Evolutionary conservation across 2,113 vertebrate genomes (phyloP).

Genomic region (Cricetomys ansorgei): DNA sequence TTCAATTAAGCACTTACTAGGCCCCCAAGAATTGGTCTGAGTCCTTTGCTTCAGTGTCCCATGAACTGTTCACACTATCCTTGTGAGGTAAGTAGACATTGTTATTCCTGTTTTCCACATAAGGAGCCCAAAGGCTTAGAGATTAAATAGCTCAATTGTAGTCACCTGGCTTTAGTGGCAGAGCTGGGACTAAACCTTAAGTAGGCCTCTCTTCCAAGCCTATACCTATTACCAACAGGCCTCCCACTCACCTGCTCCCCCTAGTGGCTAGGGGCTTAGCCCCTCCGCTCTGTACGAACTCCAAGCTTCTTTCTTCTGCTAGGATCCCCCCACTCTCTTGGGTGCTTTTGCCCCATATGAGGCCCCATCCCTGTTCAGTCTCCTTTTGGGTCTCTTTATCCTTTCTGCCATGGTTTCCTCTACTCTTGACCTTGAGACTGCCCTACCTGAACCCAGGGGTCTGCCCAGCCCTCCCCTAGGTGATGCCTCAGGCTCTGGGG

Average conservation of each 20-base stretch:
- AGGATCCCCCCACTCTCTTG: background rate
- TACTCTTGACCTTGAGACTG: background rate
- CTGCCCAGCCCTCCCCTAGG: background rate
- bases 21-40: background rate
- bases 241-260: background rate
- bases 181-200: background rate
- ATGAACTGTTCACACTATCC: background rate
- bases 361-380: background rate
- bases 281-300: background rate
- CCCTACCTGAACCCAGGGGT: background rate
- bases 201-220: background rate
- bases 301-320: background rate
- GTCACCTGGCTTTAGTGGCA: background rate
- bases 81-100: background rate
- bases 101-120: background rate
- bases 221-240: background rate
- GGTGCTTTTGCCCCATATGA: background rate
- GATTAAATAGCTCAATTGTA: background rate
- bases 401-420: background rate
- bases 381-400: background rate
- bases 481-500: slow-evolving; percentile 40
- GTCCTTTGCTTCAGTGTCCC: background rate
- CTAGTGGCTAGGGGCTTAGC: too few relatives aligned
- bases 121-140: background rate
- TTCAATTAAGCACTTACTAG: background rate